Evolutionary conservation across 2,888 invertebrate species (phyloP).

Genomic region (Ferdinandea cuprea): DNA sequence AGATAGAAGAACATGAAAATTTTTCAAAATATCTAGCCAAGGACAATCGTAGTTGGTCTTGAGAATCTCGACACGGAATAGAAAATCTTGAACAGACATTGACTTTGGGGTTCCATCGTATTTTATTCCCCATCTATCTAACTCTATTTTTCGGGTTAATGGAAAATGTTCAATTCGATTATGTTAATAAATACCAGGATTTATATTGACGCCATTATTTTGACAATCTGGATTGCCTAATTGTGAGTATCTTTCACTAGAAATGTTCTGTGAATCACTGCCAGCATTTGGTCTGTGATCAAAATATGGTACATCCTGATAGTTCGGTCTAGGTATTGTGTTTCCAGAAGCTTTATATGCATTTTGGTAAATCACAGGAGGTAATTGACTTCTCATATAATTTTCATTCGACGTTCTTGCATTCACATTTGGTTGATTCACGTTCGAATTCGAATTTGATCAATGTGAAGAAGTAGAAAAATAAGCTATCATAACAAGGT

Average conservation of each 20-base stretch:
- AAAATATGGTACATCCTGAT: background rate
- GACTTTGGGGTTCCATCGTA: constrained; percentile 27
- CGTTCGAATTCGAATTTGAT: no score
- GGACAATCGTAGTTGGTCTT: no score
- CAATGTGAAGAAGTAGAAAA: background rate
- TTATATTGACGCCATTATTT: background rate
- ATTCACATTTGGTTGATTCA: no score
- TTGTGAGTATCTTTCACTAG: background rate
- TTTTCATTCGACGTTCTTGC: no score
- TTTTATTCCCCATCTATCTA: constrained; percentile 32
- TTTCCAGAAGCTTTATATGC: background rate
- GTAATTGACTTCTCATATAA: no score
- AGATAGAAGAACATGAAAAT: no score
- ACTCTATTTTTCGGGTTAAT: background rate
- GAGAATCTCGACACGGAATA: constrained; percentile 19
- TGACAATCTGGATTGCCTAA: background rate
- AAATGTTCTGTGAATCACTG: background rate
- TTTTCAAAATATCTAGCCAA: no score
- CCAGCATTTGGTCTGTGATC: background rate
- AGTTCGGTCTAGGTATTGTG: background rate
- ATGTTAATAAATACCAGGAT: background rate
- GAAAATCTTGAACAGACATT: no score
- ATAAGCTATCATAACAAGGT: no score
- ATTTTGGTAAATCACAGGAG: no score
- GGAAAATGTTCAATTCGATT: background rate